These are phyloP conservation scores for Drosophila fungiperda DNA, from an alignment of 2,888 invertebrate genomes.

Conservation along the genomic window DNA sequence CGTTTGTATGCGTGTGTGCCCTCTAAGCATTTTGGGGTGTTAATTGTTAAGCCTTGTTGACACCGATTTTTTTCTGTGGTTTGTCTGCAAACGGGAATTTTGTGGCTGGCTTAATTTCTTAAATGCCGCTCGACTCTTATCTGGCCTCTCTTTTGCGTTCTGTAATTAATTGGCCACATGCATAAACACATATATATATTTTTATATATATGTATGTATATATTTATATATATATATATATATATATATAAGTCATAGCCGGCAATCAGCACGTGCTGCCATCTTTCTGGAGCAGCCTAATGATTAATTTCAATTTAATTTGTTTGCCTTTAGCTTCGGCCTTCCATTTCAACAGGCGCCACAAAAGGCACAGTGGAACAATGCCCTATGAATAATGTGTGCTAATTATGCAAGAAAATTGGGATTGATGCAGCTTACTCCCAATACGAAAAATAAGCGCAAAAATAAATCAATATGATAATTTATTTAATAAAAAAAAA, in stretches of 20 bases:
- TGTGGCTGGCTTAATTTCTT: conserved; percentile 53
- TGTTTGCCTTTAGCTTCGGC: conserved; percentile 52
- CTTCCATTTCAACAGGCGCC: conserved; percentile 15
- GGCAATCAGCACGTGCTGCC: conserved; percentile 63
- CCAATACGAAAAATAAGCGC: too few relatives aligned
- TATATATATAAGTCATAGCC: conserved; percentile 60
- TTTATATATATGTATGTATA: conserved; percentile 44
- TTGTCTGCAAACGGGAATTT: background rate
- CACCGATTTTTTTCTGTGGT: conserved; percentile 28
- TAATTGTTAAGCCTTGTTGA: conserved; percentile 59
- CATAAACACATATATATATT: conserved; percentile 35
- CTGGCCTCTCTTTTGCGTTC: conserved; percentile 69
- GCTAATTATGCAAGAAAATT: background rate
- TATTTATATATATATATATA: conserved; percentile 47
- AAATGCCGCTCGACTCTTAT: conserved; percentile 60
- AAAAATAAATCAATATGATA: too few relatives aligned
- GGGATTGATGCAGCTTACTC: background rate
- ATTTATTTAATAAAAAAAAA: too few relatives aligned
- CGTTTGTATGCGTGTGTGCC: background rate
- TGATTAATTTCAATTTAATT: conserved; percentile 81
- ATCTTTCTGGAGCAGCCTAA: conserved; percentile 47
- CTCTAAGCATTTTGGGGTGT: conserved; percentile 32
- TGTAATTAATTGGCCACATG: conserved; percentile 71
- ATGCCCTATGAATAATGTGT: background rate
- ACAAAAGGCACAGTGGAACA: conserved; percentile 18